Conservation (phyloP, 1,140 invertebrate genomes). For the Vanessa tameamea region DNA sequence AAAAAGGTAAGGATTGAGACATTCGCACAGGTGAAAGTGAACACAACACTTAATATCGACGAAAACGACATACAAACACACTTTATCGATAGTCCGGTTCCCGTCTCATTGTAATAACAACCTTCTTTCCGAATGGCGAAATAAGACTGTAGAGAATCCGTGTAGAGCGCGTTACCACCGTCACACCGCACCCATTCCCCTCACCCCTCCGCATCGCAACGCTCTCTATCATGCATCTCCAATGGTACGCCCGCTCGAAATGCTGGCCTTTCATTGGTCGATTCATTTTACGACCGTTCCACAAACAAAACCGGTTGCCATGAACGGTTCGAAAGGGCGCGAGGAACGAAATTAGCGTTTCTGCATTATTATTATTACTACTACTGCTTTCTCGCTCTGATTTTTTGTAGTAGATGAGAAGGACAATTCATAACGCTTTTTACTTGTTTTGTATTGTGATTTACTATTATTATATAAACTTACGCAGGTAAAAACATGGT, state of each 20-base stretch:
- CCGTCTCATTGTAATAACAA: slow-evolving; percentile 76
- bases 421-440: too few relatives aligned
- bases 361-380: slow-evolving; percentile 71
- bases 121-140: slow-evolving; percentile 75
- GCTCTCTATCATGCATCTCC: slow-evolving; percentile 64
- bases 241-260: slow-evolving; percentile 69
- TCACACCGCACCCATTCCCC: slow-evolving; percentile 62
- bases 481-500: too few relatives aligned
- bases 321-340: slow-evolving; percentile 74
- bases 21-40: slow-evolving; percentile 80
- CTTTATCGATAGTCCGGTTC: slow-evolving; percentile 78
- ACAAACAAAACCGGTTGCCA: slow-evolving; percentile 78
- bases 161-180: slow-evolving; percentile 50
- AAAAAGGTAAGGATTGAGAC: slow-evolving; percentile 78
- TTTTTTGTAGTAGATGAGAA: background rate
- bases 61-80: slow-evolving; percentile 81
- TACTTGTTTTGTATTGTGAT: too few relatives aligned
- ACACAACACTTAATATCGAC: slow-evolving; percentile 80
- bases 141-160: slow-evolving; percentile 65
- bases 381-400: slow-evolving; percentile 55
- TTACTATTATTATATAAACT: too few relatives aligned
- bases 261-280: slow-evolving; percentile 56
- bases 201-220: slow-evolving; percentile 46
- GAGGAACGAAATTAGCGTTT: slow-evolving; percentile 76
- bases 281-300: slow-evolving; percentile 71